phyloP scores from a whole-genome alignment of 2,113 vertebrate species.

The Rhinichthys klamathensis region DNA sequence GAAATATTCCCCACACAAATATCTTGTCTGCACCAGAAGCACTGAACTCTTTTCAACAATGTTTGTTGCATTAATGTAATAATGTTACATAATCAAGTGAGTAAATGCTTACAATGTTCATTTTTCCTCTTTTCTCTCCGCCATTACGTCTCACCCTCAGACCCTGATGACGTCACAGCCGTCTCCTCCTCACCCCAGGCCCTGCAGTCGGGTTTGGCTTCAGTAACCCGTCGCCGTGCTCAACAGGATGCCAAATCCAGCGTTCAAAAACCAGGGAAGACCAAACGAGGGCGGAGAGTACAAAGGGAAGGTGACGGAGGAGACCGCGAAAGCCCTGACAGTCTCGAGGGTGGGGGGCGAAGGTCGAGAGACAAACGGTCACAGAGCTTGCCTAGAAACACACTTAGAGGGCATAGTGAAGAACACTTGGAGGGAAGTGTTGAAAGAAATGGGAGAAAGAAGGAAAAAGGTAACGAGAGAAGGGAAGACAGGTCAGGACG shows the following conservation, averaged over 20 bases:
- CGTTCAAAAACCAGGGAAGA: conserved; percentile 42
- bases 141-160: conserved; percentile 57
- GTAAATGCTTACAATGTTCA: background rate
- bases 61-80: background rate
- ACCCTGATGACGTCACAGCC: conserved; percentile 75
- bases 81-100: background rate
- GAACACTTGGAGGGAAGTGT: background rate
- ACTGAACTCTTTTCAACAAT: background rate
- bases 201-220: conserved; percentile 79
- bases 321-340: conserved; percentile 48
- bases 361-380: conserved; percentile 56
- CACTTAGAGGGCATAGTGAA: conserved; percentile 21
- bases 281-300: conserved; percentile 31
- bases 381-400: conserved; percentile 69
- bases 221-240: conserved; percentile 68
- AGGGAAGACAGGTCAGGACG: background rate
- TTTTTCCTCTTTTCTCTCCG: background rate
- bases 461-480: background rate
- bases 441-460: background rate
- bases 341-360: conserved; percentile 19
- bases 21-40: background rate
- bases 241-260: conserved; percentile 44
- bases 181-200: conserved; percentile 71
- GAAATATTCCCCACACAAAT: background rate
- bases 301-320: conserved; percentile 44